These are phyloP conservation scores for Leptoteleia sp. DNA, from an alignment of 1,140 invertebrate species.

Conservation along the genomic window DNA sequence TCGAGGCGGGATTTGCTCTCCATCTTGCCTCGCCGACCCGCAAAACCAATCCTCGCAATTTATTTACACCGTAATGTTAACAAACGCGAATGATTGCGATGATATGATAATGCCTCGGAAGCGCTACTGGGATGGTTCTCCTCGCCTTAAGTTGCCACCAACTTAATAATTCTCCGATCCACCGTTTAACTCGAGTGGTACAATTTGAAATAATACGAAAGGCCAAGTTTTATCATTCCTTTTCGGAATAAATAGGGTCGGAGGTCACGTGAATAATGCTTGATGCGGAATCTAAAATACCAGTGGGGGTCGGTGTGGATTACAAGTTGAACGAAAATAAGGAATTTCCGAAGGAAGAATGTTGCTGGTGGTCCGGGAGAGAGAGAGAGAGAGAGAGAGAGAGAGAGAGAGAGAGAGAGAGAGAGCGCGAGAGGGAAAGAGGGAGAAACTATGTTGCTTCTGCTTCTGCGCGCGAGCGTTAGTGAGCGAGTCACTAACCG, in stretches of 20 bases:
- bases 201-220: not conserved
- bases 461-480: conserved; percentile 60
- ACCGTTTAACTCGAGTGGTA: not conserved
- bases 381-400: too few species aligned
- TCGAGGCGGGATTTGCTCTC: conserved; percentile 69
- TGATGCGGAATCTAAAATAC: too few species aligned
- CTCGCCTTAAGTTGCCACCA: not conserved
- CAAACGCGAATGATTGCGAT: conserved; percentile 54
- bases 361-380: conserved; percentile 60
- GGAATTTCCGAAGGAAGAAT: conserved; percentile 67
- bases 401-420: too few species aligned
- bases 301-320: too few species aligned
- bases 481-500: conserved; percentile 72
- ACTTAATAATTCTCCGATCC: conserved; percentile 6
- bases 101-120: conserved; percentile 28
- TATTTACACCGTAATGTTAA: conserved; percentile 60
- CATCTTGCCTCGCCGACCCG: conserved; percentile 20
- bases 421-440: too few species aligned
- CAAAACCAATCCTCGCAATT: conserved; percentile 35
- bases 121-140: conserved; percentile 15
- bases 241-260: too few species aligned
- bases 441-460: conserved; percentile 62
- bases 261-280: too few species aligned
- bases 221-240: too few species aligned
- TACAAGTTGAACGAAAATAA: conserved; percentile 61